Evolutionary conservation across 2,113 vertebrate species (phyloP), one percentile per base, ranked within the genome.

Genomic region (Alectura lathami): DNA sequence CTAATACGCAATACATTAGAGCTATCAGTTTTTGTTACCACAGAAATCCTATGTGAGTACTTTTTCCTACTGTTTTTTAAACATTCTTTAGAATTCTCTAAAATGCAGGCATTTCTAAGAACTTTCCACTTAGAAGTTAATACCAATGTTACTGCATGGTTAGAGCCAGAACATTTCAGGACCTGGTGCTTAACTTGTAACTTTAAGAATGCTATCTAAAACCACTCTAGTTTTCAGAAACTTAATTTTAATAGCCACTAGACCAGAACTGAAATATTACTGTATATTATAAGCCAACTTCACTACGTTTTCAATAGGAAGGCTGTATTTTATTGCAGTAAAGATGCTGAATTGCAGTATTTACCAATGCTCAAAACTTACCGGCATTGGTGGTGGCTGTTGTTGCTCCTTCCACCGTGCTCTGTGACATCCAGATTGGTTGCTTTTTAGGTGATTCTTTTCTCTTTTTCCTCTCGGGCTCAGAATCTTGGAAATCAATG

Each of bases 371-470:
- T 66, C 47, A 40, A 56, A 79, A 83, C 97, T 97, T 90, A 97
- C 97, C 88, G 27, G 7, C 3, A 1, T 10, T 59, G 30, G 4
- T 54, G 8, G 8, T 48, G 34, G 62, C 18, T 59, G 63, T 38
- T 67, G 51, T 40, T 89, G 21, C 38, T 93, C 38, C 91, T 78
- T 94, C 60, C 29, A 97, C 67, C 0, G 96, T 97, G 76, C 96
- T 97, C 47, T 92, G 67, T 20, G 69, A 91, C 93, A 97, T 91
- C 97, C 97, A 97, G 30, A 96, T 13, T 22, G 96, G 97, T 57
- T 94, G 96, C 26, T 94, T 83, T 91, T 93, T 92, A 40, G 48
- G 48, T 54, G 50, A 17, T 60, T 92, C 94, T 45, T 81, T 72
- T 51, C 48, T 93, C 30, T 3, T 83, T 86, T 94, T 96, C 69